phyloP scores from a whole-genome alignment of 1,140 invertebrate genomes.

The Drosophila murphyi region DNA sequence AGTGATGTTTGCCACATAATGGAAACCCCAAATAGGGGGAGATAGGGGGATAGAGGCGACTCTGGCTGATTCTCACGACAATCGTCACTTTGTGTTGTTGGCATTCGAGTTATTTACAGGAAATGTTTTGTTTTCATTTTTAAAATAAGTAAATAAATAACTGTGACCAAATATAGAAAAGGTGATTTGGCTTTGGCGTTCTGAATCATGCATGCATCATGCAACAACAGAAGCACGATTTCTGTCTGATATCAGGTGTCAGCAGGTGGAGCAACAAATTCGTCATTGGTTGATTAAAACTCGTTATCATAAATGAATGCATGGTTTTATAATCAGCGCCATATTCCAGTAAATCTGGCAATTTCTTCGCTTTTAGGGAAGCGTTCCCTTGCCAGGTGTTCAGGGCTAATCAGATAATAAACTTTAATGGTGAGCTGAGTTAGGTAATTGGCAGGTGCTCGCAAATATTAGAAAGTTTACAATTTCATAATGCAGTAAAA shows the following conservation, averaged over 20 bases:
- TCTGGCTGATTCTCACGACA: neutral
- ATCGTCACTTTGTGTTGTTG: neutral
- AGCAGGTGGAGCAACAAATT: neutral
- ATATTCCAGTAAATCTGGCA: conserved; percentile 2
- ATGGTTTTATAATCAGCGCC: neutral
- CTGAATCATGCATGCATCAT: conserved; percentile 32
- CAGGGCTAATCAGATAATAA: conserved; percentile 11
- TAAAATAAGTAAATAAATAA: conserved; percentile 21
- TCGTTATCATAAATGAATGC: conserved; percentile 15
- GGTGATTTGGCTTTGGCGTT: neutral
- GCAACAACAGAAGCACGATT: conserved; percentile 3
- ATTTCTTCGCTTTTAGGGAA: neutral
- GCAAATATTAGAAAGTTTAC: neutral
- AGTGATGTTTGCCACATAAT: conserved; percentile 3
- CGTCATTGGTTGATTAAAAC: conserved; percentile 19
- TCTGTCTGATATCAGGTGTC: conserved; percentile 14
- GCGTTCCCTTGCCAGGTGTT: conserved; percentile 5
- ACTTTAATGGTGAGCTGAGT: neutral
- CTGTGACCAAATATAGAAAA: conserved; percentile 10
- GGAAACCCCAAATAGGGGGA: neutral
- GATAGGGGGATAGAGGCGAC: neutral
- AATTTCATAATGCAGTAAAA: neutral
- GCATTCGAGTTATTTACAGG: conserved; percentile 35
- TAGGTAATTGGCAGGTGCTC: neutral
- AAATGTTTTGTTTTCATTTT: conserved; percentile 38